Base-by-base conservation (phyloP, 2,888 invertebrate genomes). In the Gymnosoma rotundatum region DNA sequence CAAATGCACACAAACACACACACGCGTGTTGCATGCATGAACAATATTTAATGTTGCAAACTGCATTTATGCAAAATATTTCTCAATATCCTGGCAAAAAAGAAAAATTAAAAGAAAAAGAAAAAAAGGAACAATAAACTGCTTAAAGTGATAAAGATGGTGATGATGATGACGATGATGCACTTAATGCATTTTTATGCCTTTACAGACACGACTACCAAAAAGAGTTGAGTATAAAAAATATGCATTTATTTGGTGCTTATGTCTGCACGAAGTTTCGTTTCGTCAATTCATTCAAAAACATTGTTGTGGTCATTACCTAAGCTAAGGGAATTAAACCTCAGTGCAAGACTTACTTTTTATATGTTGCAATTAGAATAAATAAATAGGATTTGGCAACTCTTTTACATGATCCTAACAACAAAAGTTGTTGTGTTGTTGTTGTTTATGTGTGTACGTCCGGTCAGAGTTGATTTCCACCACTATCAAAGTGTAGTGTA, bases 41-140 rank as follows among this genome's bases (percentile, higher is more conserved):
- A 9, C 48, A 63, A 52, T 66, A 42, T 66, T 72, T 56, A 73
- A 64, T 58, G 58, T 73, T 64, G 72, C 70, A 76, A 61, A 78
- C 67, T 76, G 80, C 78, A 84, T 84, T 82, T 76, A 84, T 81
- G 81, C 84, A 84, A 84, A 84, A 81, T 74, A 75, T 75, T 81
- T 81, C 67, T 70, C 63, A 50, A 78, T 56, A 81, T 84, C 84
- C 84, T 84, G 81, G 74, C 74, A 42, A 61, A 61, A 61, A 50
- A 36, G 20, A 58, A 60, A 52, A 18, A 63, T 21, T 42, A 67
- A 48, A 80, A 67, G 32, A 45, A 58, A 74, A 63, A 81, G 8
- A 36, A 58, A 52, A 52, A 18, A 63, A 21, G 42, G 61, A 54
- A 79, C 61, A 42, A 45, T 52, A 74, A 67, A 81, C 76, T 73